These are phyloP conservation scores for Sebastes matsubarae DNA, from an alignment of 2,797 vertebrate species.

Conservation along the genomic window DNA sequence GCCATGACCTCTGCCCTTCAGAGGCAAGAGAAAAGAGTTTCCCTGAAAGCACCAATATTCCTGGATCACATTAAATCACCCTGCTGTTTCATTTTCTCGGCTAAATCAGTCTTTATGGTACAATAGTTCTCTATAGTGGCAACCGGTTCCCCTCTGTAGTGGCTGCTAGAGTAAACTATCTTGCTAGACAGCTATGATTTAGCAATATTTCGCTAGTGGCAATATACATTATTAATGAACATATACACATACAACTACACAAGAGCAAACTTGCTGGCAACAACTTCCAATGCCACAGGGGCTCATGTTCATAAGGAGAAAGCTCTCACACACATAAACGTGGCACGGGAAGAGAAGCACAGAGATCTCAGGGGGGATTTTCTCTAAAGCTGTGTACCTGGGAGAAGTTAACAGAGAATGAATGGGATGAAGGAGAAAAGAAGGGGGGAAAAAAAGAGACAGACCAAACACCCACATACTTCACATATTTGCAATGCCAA, in stretches of 20 bases:
- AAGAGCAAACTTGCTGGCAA: conserved; percentile 39
- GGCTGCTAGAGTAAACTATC: neutral
- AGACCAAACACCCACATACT: conserved; percentile 71
- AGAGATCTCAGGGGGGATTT: conserved; percentile 26
- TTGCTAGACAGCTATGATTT: neutral
- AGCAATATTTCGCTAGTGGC: conserved; percentile 17
- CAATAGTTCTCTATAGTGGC: neutral
- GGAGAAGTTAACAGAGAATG: conserved; percentile 47
- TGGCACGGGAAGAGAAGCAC: conserved; percentile 15
- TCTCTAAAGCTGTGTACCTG: conserved; percentile 45
- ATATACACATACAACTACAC: conserved; percentile 30
- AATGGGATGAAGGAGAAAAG: conserved; percentile 40
- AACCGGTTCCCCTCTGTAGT: neutral
- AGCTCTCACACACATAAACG: neutral
- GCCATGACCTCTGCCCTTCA: conserved; percentile 2
- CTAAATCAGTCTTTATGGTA: neutral
- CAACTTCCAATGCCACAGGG: conserved; percentile 19
- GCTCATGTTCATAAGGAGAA: neutral
- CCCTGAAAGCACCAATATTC: neutral
- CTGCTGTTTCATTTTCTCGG: neutral
- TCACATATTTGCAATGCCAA: conserved; percentile 74
- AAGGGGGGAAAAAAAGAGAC: neutral
- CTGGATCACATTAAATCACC: neutral
- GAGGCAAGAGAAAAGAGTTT: neutral
- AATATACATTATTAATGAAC: conserved; percentile 17